Conservation (phyloP, 2,113 vertebrate species). For the Tiliqua scincoides region DNA sequence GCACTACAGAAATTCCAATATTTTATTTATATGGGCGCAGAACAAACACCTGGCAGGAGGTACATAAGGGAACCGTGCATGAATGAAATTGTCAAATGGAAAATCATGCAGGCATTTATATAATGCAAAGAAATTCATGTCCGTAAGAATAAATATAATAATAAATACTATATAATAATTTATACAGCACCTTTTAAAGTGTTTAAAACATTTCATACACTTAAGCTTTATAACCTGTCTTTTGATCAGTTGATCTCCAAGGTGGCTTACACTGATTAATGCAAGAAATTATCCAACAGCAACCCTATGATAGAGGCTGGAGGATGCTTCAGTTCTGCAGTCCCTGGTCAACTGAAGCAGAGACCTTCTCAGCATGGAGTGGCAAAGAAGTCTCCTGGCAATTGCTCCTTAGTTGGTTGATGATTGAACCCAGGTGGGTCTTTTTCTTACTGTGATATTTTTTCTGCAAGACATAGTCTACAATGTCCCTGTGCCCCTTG, state of each 20-base stretch:
- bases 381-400: no score
- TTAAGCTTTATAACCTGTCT: neutral
- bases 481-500: neutral
- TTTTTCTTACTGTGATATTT: no score
- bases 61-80: neutral
- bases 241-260: neutral
- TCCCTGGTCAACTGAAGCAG: no score
- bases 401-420: no score
- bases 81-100: neutral
- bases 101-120: neutral
- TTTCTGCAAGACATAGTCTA: no score
- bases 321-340: no score
- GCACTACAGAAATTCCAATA: neutral
- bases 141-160: neutral
- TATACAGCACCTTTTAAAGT: neutral
- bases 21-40: neutral
- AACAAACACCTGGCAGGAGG: neutral
- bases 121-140: neutral
- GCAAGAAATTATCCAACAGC: neutral
- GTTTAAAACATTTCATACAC: neutral
- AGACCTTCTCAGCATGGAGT: no score
- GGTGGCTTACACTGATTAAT: neutral
- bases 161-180: neutral
- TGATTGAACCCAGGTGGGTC: no score
- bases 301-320: no score